Percentiles rank a stretch among this genome's conserved stretches.
Conservation (phyloP, 1,140 invertebrate species). For the Nasonia giraulti region DNA sequence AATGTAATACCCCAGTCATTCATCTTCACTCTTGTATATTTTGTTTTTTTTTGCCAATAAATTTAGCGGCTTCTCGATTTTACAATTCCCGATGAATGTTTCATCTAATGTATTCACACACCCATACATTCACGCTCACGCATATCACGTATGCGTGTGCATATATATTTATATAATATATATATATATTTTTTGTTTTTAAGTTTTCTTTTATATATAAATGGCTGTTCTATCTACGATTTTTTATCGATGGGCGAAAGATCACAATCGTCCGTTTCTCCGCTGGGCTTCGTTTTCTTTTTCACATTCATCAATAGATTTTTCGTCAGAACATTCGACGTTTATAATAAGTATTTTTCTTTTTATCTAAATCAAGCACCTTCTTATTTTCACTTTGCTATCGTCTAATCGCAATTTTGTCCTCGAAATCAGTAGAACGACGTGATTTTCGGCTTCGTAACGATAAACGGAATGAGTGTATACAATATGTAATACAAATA, state of each 20-base stretch:
- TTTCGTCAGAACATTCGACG: slow-evolving; percentile 14
- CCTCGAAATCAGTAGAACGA: neutral
- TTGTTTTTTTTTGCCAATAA: neutral
- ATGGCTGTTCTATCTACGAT: slow-evolving; percentile 51
- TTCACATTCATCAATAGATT: slow-evolving; percentile 5
- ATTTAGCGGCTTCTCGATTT: slow-evolving; percentile 31
- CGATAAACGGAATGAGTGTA: neutral
- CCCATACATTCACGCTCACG: slow-evolving; percentile 49
- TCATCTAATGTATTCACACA: slow-evolving; percentile 47
- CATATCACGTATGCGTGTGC: slow-evolving; percentile 51
- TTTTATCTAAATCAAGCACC: slow-evolving; percentile 16
- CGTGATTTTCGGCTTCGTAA: neutral
- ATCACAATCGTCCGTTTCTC: slow-evolving; percentile 50
- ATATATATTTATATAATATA: slow-evolving; percentile 47
- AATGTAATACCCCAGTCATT: slow-evolving; percentile 2
- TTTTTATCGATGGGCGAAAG: slow-evolving; percentile 53
- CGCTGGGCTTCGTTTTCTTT: slow-evolving; percentile 15
- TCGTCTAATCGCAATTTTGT: neutral
- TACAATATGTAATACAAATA: neutral
- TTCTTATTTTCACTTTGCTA: slow-evolving; percentile 16
- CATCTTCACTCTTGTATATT: slow-evolving; percentile 20
- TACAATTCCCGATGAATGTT: slow-evolving; percentile 56
- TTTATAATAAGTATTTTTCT: neutral
- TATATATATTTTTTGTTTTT: slow-evolving; percentile 43
- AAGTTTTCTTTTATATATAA: slow-evolving; percentile 38